A percentile compares a stretch with the other conserved stretches of the same genome.
phyloP scores from a whole-genome alignment of 2,797 vertebrate species.

The Orientallactaga sibirica region DNA sequence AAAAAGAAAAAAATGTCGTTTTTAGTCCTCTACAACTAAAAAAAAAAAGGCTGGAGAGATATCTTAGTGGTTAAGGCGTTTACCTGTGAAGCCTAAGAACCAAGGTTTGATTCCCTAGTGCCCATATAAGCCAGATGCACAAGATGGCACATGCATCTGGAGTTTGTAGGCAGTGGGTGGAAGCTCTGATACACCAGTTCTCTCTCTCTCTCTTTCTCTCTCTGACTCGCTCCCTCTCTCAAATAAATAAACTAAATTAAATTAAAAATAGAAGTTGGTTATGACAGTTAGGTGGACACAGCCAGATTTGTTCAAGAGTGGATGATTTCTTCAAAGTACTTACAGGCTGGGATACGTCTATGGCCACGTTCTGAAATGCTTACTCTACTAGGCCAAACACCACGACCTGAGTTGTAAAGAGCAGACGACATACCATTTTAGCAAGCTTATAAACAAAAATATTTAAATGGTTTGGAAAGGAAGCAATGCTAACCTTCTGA shows the following conservation, averaged over 20 bases:
- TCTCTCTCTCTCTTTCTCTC: too few species aligned
- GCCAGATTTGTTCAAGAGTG: not conserved
- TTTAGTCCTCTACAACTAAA: too few species aligned
- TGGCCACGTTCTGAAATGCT: constrained; percentile 66
- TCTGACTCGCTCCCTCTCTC: not conserved
- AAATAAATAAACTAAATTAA: not conserved
- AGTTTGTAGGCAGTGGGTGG: not conserved
- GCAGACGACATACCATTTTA: not conserved
- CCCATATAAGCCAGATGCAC: too few species aligned
- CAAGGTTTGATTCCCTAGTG: too few species aligned
- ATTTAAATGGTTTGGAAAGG: constrained; percentile 50
- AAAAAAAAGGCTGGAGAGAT: too few species aligned
- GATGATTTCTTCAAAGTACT: constrained; percentile 14
- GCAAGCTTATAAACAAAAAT: constrained; percentile 59
- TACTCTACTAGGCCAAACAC: constrained; percentile 8
- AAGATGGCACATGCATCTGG: too few species aligned
- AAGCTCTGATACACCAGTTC: too few species aligned
- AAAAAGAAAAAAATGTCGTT: too few species aligned
- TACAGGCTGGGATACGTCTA: constrained; percentile 52
- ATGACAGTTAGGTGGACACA: not conserved
- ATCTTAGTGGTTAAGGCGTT: too few species aligned
- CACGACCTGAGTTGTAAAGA: constrained; percentile 56
- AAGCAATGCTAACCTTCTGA: constrained; percentile 1
- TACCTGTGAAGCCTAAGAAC: too few species aligned
- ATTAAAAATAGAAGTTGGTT: not conserved